A percentile compares a stretch with the other conserved stretches of the same genome.
These are phyloP conservation scores for Athene noctua DNA, from an alignment of 2,113 vertebrate species.

Conservation along the genomic window DNA sequence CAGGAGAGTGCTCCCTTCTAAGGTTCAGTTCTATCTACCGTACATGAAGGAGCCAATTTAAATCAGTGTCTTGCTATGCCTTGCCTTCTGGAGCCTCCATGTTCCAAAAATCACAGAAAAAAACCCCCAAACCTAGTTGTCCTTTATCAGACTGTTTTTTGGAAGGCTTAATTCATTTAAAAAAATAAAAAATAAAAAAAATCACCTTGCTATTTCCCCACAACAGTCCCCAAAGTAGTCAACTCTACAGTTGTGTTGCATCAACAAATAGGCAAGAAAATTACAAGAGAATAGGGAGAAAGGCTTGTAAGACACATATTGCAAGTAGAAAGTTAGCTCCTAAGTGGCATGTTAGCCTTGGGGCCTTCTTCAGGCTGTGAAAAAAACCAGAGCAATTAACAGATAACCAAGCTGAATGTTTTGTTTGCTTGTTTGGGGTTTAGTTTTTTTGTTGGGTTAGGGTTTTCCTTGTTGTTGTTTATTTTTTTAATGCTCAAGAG, in stretches of 20 bases:
- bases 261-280: constrained; percentile 21
- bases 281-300: neutral
- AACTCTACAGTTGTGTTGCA: neutral
- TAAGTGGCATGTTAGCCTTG: constrained; percentile 8
- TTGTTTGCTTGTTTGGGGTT: neutral
- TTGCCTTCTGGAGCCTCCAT: neutral
- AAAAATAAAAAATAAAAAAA: neutral
- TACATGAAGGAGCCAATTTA: fast-evolving
- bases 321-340: neutral
- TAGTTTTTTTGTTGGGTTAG: neutral
- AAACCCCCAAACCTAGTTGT: neutral
- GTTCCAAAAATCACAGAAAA: neutral
- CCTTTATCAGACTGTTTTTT: neutral
- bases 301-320: neutral
- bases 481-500: neutral
- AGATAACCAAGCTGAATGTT: neutral
- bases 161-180: neutral
- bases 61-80: neutral
- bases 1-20: neutral
- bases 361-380: neutral
- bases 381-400: constrained; percentile 39
- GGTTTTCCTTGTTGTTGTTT: neutral
- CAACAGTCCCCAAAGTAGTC: neutral
- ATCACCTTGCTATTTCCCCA: neutral
- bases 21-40: neutral